Conservation (phyloP, 2,797 vertebrate genomes). For the Champsocephalus esox region DNA sequence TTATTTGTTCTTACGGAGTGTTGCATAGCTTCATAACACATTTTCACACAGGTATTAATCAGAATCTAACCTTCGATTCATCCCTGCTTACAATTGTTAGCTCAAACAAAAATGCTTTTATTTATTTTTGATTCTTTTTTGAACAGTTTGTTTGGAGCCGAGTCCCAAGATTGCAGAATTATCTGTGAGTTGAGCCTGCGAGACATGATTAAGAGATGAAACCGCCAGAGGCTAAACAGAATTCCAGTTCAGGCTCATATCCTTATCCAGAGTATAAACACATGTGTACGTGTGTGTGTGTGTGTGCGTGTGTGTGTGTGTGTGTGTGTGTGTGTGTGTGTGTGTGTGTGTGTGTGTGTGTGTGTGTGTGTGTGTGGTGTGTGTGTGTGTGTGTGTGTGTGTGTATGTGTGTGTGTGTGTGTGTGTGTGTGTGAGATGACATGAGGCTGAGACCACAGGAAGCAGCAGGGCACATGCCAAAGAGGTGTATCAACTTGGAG, state of each 20-base stretch:
- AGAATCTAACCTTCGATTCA: conserved; percentile 14
- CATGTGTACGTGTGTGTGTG: conserved; percentile 34
- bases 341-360: conserved; percentile 24
- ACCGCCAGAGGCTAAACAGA: conserved; percentile 70
- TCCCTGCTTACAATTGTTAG: conserved; percentile 4
- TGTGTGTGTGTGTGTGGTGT: conserved; percentile 29
- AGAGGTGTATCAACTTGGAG: conserved; percentile 51
- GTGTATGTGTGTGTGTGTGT: conserved; percentile 24
- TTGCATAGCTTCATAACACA: neutral
- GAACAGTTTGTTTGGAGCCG: conserved; percentile 51
- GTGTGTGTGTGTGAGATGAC: conserved; percentile 46
- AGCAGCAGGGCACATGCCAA: conserved; percentile 58
- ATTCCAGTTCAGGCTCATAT: conserved; percentile 72
- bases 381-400: conserved; percentile 30
- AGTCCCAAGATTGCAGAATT: conserved; percentile 46
- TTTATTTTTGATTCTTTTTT: conserved; percentile 41
- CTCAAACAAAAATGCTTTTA: conserved; percentile 31
- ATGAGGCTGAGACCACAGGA: conserved; percentile 55
- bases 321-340: conserved; percentile 30
- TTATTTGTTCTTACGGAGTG: neutral
- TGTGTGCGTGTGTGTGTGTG: conserved; percentile 28
- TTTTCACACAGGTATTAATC: conserved; percentile 5
- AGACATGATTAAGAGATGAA: conserved; percentile 70
- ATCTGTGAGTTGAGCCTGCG: conserved; percentile 44
- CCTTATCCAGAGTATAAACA: conserved; percentile 75